Evolutionary conservation across 1,140 invertebrate genomes (phyloP), one percentile per base, ranked within the genome.

Genomic region (Dreissena polymorpha): DNA sequence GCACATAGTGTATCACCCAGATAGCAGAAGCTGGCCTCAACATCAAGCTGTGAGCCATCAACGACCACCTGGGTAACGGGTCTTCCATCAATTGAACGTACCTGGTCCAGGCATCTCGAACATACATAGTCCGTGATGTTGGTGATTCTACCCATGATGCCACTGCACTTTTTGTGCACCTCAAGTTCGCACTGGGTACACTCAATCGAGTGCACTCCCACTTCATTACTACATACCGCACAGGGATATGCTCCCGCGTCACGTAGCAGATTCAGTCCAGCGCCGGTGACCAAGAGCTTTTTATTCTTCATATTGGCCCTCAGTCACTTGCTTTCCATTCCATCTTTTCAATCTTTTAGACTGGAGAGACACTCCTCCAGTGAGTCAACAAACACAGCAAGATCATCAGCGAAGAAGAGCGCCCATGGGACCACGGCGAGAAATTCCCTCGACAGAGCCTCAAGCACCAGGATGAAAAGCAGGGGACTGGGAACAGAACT

Each of bases 1-100:
- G 10, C 49, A 50, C 53, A 18, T 13, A 74, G n/a, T n/a, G 57
- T 74, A 63, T 74, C 72, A 18, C 72, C 72, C 8, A 74, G 72
- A 60, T 74, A 74, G 23, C 72, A 74, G 72, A 74, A 74, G 18
- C 14, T 14, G 14, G 29, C 10, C 21, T 23, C 39, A 39, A 39
- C 39, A 39, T 39, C 39, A 39, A 39, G 12, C 13, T n/a, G 14
- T 53, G 55, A 7, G 63, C 53, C 13, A 29, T 13, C 0, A n/a
- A n/a, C n/a, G n/a, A n/a, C n/a, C n/a, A 74, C 72, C 10, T 27
- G 12, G 16, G 53, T 74, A 6, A 55, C 23, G 0, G 72, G 72
- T 63, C 57, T 63, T 23, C 72, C 53, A 74, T 74, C 72, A 60
- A 74, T 51, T 23, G 72, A 53, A 8, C 55, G n/a, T 14, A 60